A percentile compares a stretch with the other conserved stretches of the same genome.
phyloP scores from a whole-genome alignment of 53 echinoderm and acorn worm genomes.

The Holothuria leucospilota region DNA sequence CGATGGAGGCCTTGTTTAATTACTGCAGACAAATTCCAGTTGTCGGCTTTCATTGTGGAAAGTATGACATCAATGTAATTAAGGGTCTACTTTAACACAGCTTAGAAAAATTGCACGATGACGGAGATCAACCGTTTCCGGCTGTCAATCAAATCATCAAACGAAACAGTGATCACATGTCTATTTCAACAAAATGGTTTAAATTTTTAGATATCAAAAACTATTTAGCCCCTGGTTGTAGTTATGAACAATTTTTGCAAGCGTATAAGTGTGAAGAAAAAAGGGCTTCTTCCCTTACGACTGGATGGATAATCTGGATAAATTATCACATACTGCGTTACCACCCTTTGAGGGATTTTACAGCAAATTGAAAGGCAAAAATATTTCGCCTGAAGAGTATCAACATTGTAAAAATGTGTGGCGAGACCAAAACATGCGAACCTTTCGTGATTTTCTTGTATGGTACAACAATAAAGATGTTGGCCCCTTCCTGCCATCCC shows the following conservation, averaged over 20 bases:
- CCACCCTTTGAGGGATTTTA: too few species aligned
- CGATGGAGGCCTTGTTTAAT: not conserved
- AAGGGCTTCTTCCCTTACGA: constrained; percentile 6
- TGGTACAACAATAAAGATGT: too few species aligned
- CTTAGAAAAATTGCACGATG: constrained; percentile 6
- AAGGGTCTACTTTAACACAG: constrained; percentile 13
- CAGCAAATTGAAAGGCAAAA: too few species aligned
- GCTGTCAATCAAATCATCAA: constrained; percentile 26
- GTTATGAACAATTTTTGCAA: constrained; percentile 1
- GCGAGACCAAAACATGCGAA: too few species aligned
- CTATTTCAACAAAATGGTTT: constrained; percentile 20
- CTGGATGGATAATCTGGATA: not conserved
- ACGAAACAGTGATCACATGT: not conserved
- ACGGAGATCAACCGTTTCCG: constrained; percentile 8
- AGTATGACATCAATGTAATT: constrained; percentile 16
- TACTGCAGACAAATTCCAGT: constrained; percentile 21
- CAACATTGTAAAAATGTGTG: too few species aligned
- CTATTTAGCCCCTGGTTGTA: not conserved
- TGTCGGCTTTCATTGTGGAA: too few species aligned
- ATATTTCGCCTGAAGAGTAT: too few species aligned
- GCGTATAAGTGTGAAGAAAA: constrained; percentile 19
- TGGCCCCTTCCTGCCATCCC: too few species aligned
- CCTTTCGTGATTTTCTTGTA: too few species aligned
- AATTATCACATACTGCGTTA: too few species aligned
- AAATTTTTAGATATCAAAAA: too few species aligned